Evolutionary conservation across 2,797 vertebrate genomes (phyloP), one percentile per base, ranked within the genome.

Genomic region (Melanotaenia nigrans): DNA sequence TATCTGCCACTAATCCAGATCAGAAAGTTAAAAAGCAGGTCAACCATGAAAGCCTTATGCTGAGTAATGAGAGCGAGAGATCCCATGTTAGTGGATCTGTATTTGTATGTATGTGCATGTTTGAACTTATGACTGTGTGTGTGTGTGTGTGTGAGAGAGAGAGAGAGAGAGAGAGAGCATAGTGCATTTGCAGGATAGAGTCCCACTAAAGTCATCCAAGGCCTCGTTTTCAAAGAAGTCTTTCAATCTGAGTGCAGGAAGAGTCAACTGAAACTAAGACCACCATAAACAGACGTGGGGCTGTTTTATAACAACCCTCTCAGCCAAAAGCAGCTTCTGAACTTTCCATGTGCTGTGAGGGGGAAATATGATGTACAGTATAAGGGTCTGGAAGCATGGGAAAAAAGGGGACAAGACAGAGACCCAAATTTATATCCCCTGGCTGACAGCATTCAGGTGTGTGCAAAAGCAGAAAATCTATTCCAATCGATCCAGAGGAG

Each of bases 391-490:
- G 65, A 77, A 78, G 18, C 24, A 61, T 60, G 33, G 32, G 49
- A 73, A 79, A 71, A 73, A 68, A 25, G 40, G 30, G 59, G 59
- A 71, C 62, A 53, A 73, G 72, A 77, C 60, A 45, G 76, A 64
- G 75, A 86, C 77, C 58, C 71, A 92, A 89, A 93, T 93, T 84
- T 88, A 91, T 68, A 75, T 84, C 83, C 77, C 74, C 53, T 80
- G 75, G 85, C 91, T 91, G 92, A 93, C 90, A 91, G 87, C 79
- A 66, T 91, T 92, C 90, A 92, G 90, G 92, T 92, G 88, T 91
- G 81, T 89, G 91, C 92, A 91, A 92, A 93, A 92, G 89, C 83
- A 91, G 87, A 89, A 93, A 93, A 92, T 94, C 92, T 87, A 93
- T 94, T 79, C 63, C 82, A 55, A 93, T 94, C 82, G 91, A 94